Percentiles rank a stretch among this genome's conserved stretches.
Conservation (phyloP, 2,797 vertebrate genomes). For the Sylvilagus floridanus region DNA sequence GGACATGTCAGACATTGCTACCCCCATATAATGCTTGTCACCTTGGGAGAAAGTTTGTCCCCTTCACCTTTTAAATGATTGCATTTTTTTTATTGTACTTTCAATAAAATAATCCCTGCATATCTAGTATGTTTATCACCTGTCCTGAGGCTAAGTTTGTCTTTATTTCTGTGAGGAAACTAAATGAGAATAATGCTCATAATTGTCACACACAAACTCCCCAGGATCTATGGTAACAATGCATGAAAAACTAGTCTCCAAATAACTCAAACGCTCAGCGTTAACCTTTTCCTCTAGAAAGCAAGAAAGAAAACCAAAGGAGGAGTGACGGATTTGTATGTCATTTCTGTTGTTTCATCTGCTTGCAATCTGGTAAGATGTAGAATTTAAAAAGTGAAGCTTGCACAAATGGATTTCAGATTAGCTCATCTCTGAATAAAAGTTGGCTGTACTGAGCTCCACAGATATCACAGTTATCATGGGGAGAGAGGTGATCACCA, state of each 20-base stretch:
- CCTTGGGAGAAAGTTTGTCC: not conserved
- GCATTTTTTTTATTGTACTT: slow-evolving; percentile 27
- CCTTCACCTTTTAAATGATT: not conserved
- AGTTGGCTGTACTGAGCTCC: not conserved
- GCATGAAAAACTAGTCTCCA: not conserved
- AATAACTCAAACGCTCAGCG: not conserved
- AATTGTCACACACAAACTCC: not conserved
- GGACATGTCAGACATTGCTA: not conserved
- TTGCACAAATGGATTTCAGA: not conserved
- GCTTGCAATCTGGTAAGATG: not conserved
- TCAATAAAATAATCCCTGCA: slow-evolving; percentile 19
- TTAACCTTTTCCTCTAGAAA: slow-evolving; percentile 9
- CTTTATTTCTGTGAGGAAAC: not conserved
- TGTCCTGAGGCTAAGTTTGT: not conserved
- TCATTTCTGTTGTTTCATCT: not conserved
- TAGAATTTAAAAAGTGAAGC: not conserved
- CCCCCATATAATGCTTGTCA: not conserved
- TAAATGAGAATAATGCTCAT: not conserved
- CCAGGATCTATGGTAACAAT: not conserved
- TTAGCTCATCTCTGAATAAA: not conserved
- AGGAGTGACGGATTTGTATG: not conserved
- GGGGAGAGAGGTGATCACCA: not conserved
- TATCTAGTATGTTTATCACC: not conserved
- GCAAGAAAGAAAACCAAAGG: not conserved
- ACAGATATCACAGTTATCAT: not conserved